Base-by-base conservation (phyloP, 2,888 invertebrate species). In the Diachrysia chrysitis region DNA sequence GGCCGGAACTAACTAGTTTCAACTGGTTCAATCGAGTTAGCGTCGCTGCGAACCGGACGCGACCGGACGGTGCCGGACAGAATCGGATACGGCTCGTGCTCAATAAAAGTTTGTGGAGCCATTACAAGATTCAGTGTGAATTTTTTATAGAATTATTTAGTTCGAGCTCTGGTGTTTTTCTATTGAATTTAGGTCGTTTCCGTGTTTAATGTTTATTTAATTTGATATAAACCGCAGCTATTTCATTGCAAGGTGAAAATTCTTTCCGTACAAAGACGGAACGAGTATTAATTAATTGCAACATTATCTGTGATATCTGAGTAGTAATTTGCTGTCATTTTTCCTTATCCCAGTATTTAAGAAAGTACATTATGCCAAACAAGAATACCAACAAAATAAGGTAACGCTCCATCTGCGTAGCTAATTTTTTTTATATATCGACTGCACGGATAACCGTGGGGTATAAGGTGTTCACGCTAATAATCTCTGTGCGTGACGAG, bases 21-120 rank as follows among this genome's bases (percentile, higher is more conserved):
- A 85, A 87, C 84, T 85, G 81, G 85, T 87, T 84, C 77, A 81
- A 81, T 83, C 82, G 73, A 86, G 85, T 87, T 87, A 83, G 76
- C 67, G 63, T 71, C 73, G 71, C 62, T 79, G 56, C 61, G 69
- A 81, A 82, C 83, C 69, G 66, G 77, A 74, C 53, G 56, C 53
- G 16, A 46, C 63, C 63, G 71, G 73, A 83, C 69, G 73, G 58
- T 42, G 58, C 58, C 60, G 68, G 66, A 70, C 61, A 56, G 42
- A 56, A 73, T 57, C 66, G 76, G 73, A 63, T 25, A 51, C 48
- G 66, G 53, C 5, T 35, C 37, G 61, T 19, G 56, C 61, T 62
- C 69, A 73, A 68, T 77, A 70, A 73, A 77, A 82, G 67, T 79
- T 76, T 63, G 58, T 69, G 61, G 21, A 48, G 19, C 64, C 54